phyloP scores from a whole-genome alignment of 2,113 vertebrate genomes.

The Machaerirhynchus nigripectus region DNA sequence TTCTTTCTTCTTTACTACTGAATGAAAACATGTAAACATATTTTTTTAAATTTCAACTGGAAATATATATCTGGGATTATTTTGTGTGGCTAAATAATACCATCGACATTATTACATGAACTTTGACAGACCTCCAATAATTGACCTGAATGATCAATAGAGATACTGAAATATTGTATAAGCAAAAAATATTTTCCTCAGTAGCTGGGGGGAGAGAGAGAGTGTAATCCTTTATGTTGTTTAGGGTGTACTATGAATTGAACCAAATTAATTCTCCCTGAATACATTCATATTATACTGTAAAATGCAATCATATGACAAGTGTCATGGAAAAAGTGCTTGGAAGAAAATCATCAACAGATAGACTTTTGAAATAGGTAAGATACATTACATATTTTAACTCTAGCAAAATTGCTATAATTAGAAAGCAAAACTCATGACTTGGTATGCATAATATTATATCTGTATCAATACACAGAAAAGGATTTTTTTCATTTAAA shows the following conservation, averaged over 20 bases:
- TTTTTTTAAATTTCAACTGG: background rate
- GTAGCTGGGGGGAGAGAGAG: background rate
- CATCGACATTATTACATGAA: background rate
- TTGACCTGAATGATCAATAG: background rate
- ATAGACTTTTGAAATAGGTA: background rate
- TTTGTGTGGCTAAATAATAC: background rate
- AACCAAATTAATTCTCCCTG: conserved; percentile 26
- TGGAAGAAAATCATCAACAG: conserved; percentile 13
- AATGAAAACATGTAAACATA: background rate
- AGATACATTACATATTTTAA: background rate
- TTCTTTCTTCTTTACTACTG: background rate
- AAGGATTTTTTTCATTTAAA: background rate
- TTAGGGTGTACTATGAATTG: conserved; percentile 3
- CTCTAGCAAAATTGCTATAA: conserved; percentile 3
- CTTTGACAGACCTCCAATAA: background rate
- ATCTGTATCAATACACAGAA: background rate
- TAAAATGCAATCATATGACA: conserved; percentile 61
- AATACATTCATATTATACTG: conserved; percentile 35
- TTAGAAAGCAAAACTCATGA: background rate
- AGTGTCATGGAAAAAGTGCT: background rate
- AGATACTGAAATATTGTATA: background rate
- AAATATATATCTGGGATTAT: background rate
- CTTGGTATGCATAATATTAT: background rate
- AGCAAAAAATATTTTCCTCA: background rate
- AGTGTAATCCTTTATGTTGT: background rate